Evolutionary conservation across 2,113 vertebrate species (phyloP), one percentile per base, ranked within the genome.

Genomic region (Otis tarda): DNA sequence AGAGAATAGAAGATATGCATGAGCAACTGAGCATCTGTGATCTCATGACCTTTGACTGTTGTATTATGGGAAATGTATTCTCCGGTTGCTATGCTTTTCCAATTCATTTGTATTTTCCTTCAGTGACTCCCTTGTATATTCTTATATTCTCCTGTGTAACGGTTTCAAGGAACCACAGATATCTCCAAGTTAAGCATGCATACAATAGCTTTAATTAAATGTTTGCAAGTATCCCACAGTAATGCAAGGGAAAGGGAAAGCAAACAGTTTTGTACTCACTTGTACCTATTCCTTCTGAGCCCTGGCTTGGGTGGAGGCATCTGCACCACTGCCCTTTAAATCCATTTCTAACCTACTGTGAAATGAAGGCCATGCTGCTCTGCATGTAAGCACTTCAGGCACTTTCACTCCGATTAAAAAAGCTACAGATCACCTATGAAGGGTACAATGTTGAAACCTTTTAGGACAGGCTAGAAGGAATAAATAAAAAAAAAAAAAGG

Each of bases 131-230:
- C 92, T 97, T 95, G 93, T 97, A 94, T 93, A 97, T 95, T 94
- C 83, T 93, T 37, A 37, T 37, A 37, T 37, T 37, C 87, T 92
- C 74, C 91, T 91, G 70, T 85, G 83, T 95, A 95, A 93, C 4
- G 83, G 80, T 78, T 94, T 97, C 93, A 95, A 92, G 97, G 68
- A 94, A 94, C 49, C 86, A 91, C 67, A 92, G 92, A 83, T 88
- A 96, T 79, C 93, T 94, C 76, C 82, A 75, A 94, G 93, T 93
- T 96, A 93, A 95, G 96, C 86, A 90, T 89, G 87, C 92, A 92
- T 88, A 93, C 92, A 96, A 96, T 94, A 82, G 73, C 80, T 95
- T 95, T 95, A 96, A 97, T 97, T 96, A 97, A 97, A 97, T 97
- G 92, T 95, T 92, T 97, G 90, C 22, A n/a, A 90, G 64, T 86